Conservation (phyloP, 2,797 vertebrate species). For the Rousettus madagascariensis region DNA sequence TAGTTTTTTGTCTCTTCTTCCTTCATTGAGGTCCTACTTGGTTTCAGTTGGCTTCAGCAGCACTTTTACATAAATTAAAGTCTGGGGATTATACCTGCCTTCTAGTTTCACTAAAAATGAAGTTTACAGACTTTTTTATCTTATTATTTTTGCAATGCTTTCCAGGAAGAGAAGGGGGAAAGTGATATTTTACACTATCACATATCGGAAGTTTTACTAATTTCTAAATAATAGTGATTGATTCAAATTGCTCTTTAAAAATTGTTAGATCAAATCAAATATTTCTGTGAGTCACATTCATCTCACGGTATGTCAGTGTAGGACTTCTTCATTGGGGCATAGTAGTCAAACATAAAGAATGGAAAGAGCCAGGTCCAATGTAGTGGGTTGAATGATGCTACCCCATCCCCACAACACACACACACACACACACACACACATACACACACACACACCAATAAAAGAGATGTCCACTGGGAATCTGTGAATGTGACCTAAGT, state of each 20-base stretch:
- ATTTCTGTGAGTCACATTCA: background rate
- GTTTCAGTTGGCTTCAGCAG: background rate
- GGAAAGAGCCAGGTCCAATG: background rate
- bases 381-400: background rate
- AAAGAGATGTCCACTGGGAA: background rate
- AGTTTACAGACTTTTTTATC: background rate
- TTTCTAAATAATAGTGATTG: background rate
- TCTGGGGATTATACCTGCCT: background rate
- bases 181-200: background rate
- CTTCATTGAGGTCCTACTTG: background rate
- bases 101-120: background rate
- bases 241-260: conserved; percentile 21
- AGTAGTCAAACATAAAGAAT: background rate
- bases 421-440: too few relatives aligned
- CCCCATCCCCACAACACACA: too few relatives aligned
- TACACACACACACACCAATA: too few relatives aligned
- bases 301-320: background rate
- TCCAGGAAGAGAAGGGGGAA: background rate
- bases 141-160: background rate
- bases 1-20: background rate
- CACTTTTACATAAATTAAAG: background rate
- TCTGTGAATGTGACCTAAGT: background rate
- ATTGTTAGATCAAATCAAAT: background rate
- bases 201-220: background rate
- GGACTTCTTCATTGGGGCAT: background rate